These are phyloP conservation scores for Polypedilum vanderplanki DNA, from an alignment of 1,140 invertebrate species.

Conservation along the genomic window DNA sequence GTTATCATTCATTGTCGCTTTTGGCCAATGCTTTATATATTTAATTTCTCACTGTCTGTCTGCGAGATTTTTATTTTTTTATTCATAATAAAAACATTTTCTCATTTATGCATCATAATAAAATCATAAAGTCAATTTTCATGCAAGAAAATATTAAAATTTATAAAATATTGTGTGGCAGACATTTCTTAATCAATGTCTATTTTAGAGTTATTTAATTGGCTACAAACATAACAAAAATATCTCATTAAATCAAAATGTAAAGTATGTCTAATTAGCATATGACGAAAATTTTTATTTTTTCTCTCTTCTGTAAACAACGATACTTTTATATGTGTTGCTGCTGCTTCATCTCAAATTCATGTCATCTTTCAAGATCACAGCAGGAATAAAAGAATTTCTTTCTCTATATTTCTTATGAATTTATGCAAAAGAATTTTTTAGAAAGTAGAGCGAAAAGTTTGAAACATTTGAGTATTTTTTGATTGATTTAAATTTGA, in stretches of 20 bases:
- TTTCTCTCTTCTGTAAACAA: neutral
- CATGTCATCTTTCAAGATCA: neutral
- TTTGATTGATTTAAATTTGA: too few species aligned
- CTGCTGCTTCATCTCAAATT: neutral
- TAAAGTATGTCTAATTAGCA: conserved; percentile 24
- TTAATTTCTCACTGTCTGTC: neutral
- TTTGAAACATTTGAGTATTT: too few species aligned
- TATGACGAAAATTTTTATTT: conserved; percentile 23
- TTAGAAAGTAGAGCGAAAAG: too few species aligned
- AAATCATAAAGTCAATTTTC: conserved; percentile 13
- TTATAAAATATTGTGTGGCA: neutral
- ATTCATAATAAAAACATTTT: neutral
- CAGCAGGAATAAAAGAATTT: neutral
- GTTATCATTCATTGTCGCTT: conserved; percentile 1
- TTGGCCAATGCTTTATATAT: neutral
- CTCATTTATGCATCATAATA: conserved; percentile 2
- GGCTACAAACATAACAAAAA: neutral
- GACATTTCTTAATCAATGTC: conserved; percentile 22
- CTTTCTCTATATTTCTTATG: too few species aligned
- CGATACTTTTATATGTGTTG: neutral
- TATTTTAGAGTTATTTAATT: neutral
- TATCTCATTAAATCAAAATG: conserved; percentile 27
- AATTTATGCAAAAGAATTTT: too few species aligned
- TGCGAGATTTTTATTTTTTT: neutral
- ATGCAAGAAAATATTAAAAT: neutral